Evolutionary conservation across 1,140 invertebrate genomes (phyloP).

Genomic region (Drosophila bipectinata): DNA sequence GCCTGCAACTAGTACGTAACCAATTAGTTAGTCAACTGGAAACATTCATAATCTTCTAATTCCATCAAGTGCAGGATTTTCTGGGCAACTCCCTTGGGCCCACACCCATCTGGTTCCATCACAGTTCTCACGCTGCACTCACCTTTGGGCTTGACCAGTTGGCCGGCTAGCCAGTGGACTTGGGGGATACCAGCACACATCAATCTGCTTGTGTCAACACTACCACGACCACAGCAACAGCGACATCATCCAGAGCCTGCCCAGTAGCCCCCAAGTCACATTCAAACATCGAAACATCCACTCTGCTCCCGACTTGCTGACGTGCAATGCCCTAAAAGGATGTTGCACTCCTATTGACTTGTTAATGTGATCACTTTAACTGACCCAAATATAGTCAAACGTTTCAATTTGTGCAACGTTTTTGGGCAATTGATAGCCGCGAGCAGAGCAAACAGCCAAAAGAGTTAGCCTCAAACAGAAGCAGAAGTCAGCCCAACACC

Average conservation of each 20-base stretch:
- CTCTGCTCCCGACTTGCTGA: conserved; percentile 35
- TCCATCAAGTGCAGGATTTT: conserved; percentile 9
- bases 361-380: conserved; percentile 82
- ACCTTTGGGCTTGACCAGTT: conserved; percentile 55
- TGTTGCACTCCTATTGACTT: conserved; percentile 80
- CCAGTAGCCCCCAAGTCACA: background rate
- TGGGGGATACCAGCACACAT: conserved; percentile 68
- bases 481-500: conserved; percentile 37
- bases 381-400: conserved; percentile 83
- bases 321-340: conserved; percentile 81
- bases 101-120: conserved; percentile 35
- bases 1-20: background rate
- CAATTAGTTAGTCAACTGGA: background rate
- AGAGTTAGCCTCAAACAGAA: conserved; percentile 29
- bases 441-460: conserved; percentile 34
- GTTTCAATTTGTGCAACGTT: conserved; percentile 81
- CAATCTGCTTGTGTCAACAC: conserved; percentile 76
- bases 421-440: conserved; percentile 79
- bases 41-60: conserved; percentile 26
- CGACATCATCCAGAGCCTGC: conserved; percentile 32
- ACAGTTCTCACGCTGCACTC: conserved; percentile 71
- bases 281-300: conserved; percentile 4
- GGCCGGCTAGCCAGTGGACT: conserved; percentile 17
- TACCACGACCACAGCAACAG: conserved; percentile 18
- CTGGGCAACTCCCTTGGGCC: conserved; percentile 55